Conservation (phyloP, 2,113 vertebrate species). For the Lamprotornis superbus region DNA sequence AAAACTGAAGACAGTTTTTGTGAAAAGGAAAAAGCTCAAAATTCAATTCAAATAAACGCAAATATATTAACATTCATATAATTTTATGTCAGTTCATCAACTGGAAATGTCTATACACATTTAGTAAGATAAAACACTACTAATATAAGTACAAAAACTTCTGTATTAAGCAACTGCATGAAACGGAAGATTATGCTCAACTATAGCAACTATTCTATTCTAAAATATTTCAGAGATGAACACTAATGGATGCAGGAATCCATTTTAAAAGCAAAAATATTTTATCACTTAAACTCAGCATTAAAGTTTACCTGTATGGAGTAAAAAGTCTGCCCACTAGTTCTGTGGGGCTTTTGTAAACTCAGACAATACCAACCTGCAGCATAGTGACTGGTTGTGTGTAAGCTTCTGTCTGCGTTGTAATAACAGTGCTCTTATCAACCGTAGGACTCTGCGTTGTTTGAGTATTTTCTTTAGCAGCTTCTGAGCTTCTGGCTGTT, state of each 20-base stretch:
- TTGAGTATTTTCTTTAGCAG: constrained; percentile 76
- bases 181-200: background rate
- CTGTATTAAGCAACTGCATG: background rate
- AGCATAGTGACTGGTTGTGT: constrained; percentile 92
- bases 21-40: background rate
- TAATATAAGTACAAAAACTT: background rate
- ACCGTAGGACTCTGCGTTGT: constrained; percentile 70
- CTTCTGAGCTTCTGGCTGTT: constrained; percentile 84
- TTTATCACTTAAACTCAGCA: background rate
- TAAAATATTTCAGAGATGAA: background rate
- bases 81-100: background rate
- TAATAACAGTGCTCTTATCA: constrained; percentile 79
- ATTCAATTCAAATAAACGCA: background rate
- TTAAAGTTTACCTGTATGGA: background rate
- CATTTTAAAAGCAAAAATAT: background rate
- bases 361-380: constrained; percentile 80
- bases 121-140: background rate
- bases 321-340: background rate
- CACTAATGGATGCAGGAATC: background rate
- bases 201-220: background rate
- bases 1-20: background rate
- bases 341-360: background rate
- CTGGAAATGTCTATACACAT: accelerated
- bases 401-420: constrained; percentile 85
- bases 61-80: background rate